Conservation (phyloP, 2,888 invertebrate species). For the Patella depressa region DNA sequence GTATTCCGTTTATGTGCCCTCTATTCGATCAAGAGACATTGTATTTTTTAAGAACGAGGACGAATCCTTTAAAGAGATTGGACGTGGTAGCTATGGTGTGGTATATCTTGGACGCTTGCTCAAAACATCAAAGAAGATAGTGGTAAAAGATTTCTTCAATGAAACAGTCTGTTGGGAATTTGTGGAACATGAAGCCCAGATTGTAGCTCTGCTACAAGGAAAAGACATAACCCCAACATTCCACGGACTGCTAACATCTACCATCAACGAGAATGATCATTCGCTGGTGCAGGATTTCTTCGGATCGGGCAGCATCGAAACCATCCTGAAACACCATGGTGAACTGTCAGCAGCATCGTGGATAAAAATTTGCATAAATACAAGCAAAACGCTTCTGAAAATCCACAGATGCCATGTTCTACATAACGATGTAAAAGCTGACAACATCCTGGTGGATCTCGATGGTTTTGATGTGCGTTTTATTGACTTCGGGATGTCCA, state of each 20-base stretch:
- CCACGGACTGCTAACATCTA: constrained; percentile 26
- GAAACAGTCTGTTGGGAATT: constrained; percentile 32
- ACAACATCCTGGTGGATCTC: not conserved
- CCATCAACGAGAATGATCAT: constrained; percentile 27
- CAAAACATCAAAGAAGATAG: not conserved
- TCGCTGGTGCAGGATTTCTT: constrained; percentile 39
- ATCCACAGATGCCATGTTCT: constrained; percentile 38
- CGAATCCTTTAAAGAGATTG: constrained; percentile 36
- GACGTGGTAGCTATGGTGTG: constrained; percentile 35
- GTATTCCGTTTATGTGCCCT: constrained; percentile 30
- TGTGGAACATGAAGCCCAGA: constrained; percentile 37
- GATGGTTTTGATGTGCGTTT: constrained; percentile 24
- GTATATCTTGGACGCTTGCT: constrained; percentile 29
- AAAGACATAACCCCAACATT: constrained; percentile 36
- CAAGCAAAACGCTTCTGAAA: not conserved
- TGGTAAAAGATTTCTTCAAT: constrained; percentile 14
- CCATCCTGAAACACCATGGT: not conserved
- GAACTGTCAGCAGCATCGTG: not conserved
- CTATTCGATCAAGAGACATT: constrained; percentile 30
- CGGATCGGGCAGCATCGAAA: constrained; percentile 25
- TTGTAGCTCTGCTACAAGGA: constrained; percentile 35
- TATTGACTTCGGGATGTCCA: constrained; percentile 40
- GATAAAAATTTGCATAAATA: not conserved
- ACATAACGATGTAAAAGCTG: constrained; percentile 37
- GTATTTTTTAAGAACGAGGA: constrained; percentile 29